Evolutionary conservation across 2,888 invertebrate genomes (phyloP), one percentile per base, ranked within the genome.

Genomic region (Volucella zonaria): DNA sequence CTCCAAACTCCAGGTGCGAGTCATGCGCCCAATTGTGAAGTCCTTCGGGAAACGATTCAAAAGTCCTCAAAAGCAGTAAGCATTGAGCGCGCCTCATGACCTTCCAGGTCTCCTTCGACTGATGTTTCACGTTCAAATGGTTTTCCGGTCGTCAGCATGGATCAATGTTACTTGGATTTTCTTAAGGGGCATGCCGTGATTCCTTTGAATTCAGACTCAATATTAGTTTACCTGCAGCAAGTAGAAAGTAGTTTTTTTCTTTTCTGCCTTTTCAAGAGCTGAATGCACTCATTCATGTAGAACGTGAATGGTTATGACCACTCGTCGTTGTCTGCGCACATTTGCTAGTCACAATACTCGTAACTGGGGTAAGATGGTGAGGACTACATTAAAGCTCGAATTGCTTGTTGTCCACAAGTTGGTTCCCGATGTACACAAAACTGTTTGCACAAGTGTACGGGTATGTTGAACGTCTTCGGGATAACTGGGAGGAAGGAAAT

Each of bases 291-390:
- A 75, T 49, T 79, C 83, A 59, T 80, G 75, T 67, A 76, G 66
- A 76, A 75, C 75, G 71, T 71, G 70, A 80, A 83, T 79, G 83
- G 59, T 71, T 75, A 66, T 70, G 54, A 52, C 75, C 75, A 83
- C 83, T 79, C 71, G 75, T 61, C 74, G 78, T 58, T 79, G 74
- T 70, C 79, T 79, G 79, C 70, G 83, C 76, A 56, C 71, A 79
- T 75, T 83, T 80, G 45, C 58, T 51, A 31, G 31, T 31, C 71
- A 47, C 80, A 61, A 80, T 76, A n/a, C n/a, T n/a, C n/a, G n/a
- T n/a, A 75, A 61, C 58, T 59, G 61, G 49, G 62, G 56, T 40
- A 47, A 68, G 74, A 62, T 61, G 73, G 56, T 38, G 62, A 61
- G 61, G 56, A 31, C 70, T 62, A 75, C 79, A 79, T 79, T 75